Evolutionary conservation across 2,888 invertebrate genomes (phyloP), one percentile per base, ranked within the genome.

Genomic region (Pterobdella sp.): DNA sequence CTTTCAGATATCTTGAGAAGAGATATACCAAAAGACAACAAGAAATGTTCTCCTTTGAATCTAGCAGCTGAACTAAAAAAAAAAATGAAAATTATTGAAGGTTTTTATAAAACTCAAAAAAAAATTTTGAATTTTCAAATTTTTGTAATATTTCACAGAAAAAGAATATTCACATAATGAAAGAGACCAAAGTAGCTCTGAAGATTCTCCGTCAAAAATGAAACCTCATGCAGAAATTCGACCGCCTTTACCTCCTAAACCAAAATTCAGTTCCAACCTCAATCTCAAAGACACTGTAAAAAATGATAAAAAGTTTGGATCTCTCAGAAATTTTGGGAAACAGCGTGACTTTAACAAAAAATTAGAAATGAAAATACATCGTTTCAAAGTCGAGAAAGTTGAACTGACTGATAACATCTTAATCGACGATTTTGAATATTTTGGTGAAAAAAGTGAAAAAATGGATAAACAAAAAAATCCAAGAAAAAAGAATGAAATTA

Each of bases 221-320:
- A n/a, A n/a, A n/a, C n/a, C n/a, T n/a, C n/a, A n/a, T n/a, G n/a
- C n/a, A n/a, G n/a, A n/a, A n/a, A n/a, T n/a, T n/a, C 7, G 3
- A 56, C 60, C 60, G 18, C 60, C 60, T 18, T n/a, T 56, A 22
- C 60, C 60, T 22, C 60, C 60, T 26, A 56, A 56, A n/a, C 60
- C 60, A 4, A 42, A 42, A 7, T 42, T 42, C 49, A 56, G 26
- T 26, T 3, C 3, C n/a, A 3, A 22, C 14, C 4, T 7, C n/a
- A 26, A 56, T 3, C 26, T 56, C n/a, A 56, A 22, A n/a, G 3
- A 22, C 4, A 26, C n/a, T 26, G 4, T 56, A 3, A 56, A 56
- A 3, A n/a, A n/a, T 4, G 4, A 22, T 26, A 4, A 4, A 3
- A 56, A 26, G 60, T 56, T 56, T 26, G 3, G 60, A 26, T 56